Percentiles rank a stretch among this genome's conserved stretches.
Evolutionary conservation across 2,888 invertebrate genomes (phyloP).

Genomic region (Parapristionchus giblindavisi): DNA sequence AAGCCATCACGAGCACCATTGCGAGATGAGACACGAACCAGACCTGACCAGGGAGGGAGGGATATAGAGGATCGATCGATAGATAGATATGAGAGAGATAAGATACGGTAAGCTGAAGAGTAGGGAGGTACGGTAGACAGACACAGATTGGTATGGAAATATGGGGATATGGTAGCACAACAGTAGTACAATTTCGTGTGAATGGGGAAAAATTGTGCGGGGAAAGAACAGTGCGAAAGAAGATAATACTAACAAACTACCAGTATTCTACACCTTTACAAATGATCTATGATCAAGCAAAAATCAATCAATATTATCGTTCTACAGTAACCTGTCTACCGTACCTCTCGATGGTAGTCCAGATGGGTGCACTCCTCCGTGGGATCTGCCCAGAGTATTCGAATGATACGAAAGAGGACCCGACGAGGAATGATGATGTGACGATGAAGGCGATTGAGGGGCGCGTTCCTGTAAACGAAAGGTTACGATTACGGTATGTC

Average conservation of each 20-base stretch:
- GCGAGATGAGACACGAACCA: conserved; percentile 28
- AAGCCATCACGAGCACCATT: conserved; percentile 15
- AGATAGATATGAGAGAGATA: conserved; percentile 6
- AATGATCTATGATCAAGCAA: too few species aligned
- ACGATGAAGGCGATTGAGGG: too few species aligned
- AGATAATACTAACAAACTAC: neutral
- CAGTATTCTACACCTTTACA: too few species aligned
- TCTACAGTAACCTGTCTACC: too few species aligned
- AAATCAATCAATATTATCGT: too few species aligned
- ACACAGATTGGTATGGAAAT: neutral
- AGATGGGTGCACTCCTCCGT: conserved; percentile 26
- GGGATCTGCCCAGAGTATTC: conserved; percentile 23
- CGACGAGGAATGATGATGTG: too few species aligned
- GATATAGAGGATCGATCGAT: neutral
- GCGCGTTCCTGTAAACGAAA: conserved; percentile 23
- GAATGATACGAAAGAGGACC: conserved; percentile 6
- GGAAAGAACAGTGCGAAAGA: neutral
- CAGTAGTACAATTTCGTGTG: neutral
- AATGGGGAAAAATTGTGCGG: neutral
- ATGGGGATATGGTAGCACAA: neutral
- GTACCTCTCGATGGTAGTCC: conserved; percentile 27
- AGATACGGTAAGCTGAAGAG: neutral
- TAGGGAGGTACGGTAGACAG: neutral
- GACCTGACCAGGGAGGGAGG: conserved; percentile 11
- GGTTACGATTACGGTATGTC: too few species aligned